Percentiles rank a stretch among this genome's conserved stretches.
Evolutionary conservation across 2,113 vertebrate genomes (phyloP).

Genomic region (Saccopteryx leptura): DNA sequence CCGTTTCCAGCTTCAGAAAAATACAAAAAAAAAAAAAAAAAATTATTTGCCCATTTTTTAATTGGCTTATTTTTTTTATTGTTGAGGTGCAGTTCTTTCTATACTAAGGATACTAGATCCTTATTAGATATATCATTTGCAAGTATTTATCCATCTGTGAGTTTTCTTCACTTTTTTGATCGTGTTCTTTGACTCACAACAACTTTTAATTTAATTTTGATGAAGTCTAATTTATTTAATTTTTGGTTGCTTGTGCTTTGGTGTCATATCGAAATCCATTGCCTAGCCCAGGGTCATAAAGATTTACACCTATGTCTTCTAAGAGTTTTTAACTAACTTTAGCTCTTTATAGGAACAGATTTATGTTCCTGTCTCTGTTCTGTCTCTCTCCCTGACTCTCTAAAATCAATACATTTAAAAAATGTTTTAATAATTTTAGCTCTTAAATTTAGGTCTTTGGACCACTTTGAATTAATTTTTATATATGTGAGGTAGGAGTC

Average conservation of each 20-base stretch:
- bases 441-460: constrained; percentile 26
- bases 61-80: neutral
- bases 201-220: neutral
- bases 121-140: neutral
- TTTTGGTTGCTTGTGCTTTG: neutral
- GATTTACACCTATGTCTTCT: neutral
- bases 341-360: neutral
- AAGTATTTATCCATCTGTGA: neutral
- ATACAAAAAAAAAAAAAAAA: neutral
- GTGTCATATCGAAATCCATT: neutral
- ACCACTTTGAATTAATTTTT: neutral
- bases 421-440: neutral
- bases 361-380: too few species aligned
- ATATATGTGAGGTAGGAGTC: neutral
- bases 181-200: neutral
- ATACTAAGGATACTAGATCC: neutral
- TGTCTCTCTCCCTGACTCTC: too few species aligned
- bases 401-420: too few species aligned
- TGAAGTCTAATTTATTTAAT: neutral
- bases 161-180: neutral
- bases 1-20: too few species aligned
- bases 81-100: neutral
- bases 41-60: constrained; percentile 12
- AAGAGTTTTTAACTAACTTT: neutral
- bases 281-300: neutral